These are phyloP conservation scores for Parazoanthus swiftii DNA, from an alignment of 92 coral and sea anemone species.

Conservation along the genomic window DNA sequence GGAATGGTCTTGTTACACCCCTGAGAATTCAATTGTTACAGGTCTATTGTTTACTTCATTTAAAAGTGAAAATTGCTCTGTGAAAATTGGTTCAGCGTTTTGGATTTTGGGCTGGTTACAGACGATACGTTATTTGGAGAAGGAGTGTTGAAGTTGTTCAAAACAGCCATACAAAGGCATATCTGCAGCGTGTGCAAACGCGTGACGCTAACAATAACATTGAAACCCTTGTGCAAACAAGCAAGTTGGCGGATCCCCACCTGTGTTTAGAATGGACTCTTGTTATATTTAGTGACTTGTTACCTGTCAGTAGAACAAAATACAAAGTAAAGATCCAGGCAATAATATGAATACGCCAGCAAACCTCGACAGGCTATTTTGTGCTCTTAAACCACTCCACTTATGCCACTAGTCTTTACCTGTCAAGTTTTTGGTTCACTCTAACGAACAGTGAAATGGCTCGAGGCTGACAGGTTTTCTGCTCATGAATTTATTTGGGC, in stretches of 20 bases:
- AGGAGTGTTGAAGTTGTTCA: not conserved
- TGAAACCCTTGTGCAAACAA: slow-evolving; percentile 31
- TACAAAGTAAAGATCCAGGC: slow-evolving; percentile 10
- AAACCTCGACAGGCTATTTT: not conserved
- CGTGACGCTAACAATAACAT: slow-evolving; percentile 16
- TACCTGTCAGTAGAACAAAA: slow-evolving; percentile 23
- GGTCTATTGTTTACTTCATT: no score
- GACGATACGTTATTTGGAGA: not conserved
- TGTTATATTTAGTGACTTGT: not conserved
- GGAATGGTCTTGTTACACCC: not conserved
- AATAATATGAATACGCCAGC: slow-evolving; percentile 14
- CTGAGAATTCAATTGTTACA: no score
- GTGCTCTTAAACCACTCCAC: not conserved
- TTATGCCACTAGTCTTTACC: not conserved
- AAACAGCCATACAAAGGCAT: not conserved
- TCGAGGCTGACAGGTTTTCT: not conserved
- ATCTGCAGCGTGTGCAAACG: slow-evolving; percentile 4
- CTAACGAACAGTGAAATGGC: not conserved
- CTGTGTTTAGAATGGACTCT: slow-evolving; percentile 34
- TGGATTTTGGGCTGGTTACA: not conserved
- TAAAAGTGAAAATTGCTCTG: not conserved
- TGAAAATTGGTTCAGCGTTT: not conserved
- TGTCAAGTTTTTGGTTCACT: slow-evolving; percentile 4
- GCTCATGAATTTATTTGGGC: not conserved
- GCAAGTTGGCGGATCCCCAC: slow-evolving; percentile 1